Evolutionary conservation across 2,797 vertebrate species (phyloP).

Genomic region (Ambastaia sidthimunki): DNA sequence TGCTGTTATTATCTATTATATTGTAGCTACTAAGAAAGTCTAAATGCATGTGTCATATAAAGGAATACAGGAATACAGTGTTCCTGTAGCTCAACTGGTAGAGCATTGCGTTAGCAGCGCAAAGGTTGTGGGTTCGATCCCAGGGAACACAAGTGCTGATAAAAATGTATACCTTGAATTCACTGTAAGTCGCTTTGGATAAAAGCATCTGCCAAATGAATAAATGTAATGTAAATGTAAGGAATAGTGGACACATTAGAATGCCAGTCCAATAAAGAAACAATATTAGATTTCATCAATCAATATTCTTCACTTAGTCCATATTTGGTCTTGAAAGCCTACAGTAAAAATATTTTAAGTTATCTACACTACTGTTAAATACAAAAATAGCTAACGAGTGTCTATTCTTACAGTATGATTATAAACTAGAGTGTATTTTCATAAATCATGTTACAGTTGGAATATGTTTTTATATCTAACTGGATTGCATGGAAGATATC

Average conservation of each 20-base stretch:
- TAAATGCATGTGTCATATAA: not conserved
- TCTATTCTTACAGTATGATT: too few species aligned
- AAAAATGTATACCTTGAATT: too few species aligned
- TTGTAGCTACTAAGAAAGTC: not conserved
- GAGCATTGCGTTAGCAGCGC: too few species aligned
- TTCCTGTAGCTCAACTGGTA: too few species aligned
- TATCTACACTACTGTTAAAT: not conserved
- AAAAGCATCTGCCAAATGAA: too few species aligned
- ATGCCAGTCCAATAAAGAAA: not conserved
- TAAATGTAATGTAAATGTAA: too few species aligned
- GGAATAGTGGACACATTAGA: not conserved
- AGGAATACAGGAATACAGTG: too few species aligned
- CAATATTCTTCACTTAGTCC: conserved; percentile 33
- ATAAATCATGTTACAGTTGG: not conserved
- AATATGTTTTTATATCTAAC: not conserved
- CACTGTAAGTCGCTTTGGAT: too few species aligned
- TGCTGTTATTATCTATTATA: not conserved
- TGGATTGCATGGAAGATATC: not conserved
- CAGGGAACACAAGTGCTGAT: too few species aligned
- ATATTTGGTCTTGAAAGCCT: conserved; percentile 18
- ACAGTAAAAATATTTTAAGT: not conserved
- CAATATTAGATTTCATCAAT: not conserved
- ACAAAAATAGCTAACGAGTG: too few species aligned
- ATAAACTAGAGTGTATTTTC: not conserved
- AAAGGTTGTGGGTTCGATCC: too few species aligned